Evolutionary conservation across 1,140 invertebrate genomes (phyloP), one percentile per base, ranked within the genome.

Genomic region (Cherax quadricarinatus): DNA sequence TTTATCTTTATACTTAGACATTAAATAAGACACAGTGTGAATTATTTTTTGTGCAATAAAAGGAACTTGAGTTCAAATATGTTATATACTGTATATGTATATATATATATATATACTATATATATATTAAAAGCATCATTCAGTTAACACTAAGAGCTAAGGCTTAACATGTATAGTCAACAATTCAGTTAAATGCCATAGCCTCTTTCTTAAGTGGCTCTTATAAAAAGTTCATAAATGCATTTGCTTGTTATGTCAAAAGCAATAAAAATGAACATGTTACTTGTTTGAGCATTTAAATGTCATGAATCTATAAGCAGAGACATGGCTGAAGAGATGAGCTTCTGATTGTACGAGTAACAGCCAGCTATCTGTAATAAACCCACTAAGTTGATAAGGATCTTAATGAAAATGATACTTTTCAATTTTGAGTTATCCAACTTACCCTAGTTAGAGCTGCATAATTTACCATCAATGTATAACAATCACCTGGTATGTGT

Each of bases 1-100:
- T 30, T 41, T 18, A 30, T 30, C 18, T n/a, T n/a, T n/a, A 6
- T n/a, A 83, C 81, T 57, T 83, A 83, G 1, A 51, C 57, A 83
- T 24, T 57, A 53, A 83, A 57, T 83, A 83, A 83, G 81, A 53
- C 81, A 83, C 81, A 83, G 51, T 83, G 81, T 83, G 81, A 83
- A 83, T 24, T 53, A 60, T 83, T n/a, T n/a, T 30, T 83, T 83
- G 81, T 83, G 81, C 81, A 14, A 60, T 41, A 57, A 51, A 51
- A 83, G 57, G 70, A 75, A 30, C 70, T 41, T 30, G 70, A 21
- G 5, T 75, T 75, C 21, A 75, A 5, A n/a, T 75, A 75, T 75
- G 9, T 75, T 21, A 30, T 75, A 21, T 75, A 30, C 10, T 18
- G 6, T 41, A 41, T 41, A 41, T 41, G 0, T 41, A 41, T 41